A percentile compares a stretch with the other conserved stretches of the same genome.
Evolutionary conservation across 2,113 vertebrate genomes (phyloP).

Genomic region (Neofelis nebulosa): DNA sequence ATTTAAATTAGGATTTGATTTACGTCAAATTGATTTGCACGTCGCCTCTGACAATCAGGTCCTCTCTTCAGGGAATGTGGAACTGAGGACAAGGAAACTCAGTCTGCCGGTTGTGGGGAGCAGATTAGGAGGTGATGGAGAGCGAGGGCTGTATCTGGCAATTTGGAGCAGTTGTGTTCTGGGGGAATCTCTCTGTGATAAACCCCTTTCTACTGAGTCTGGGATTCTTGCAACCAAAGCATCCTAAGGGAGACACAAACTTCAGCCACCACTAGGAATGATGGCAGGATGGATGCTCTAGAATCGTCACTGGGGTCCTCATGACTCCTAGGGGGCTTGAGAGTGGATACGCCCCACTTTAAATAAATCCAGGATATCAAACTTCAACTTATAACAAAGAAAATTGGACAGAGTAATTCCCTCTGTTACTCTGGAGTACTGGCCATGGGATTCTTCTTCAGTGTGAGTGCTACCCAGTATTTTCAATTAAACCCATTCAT

Average conservation of each 20-base stretch:
- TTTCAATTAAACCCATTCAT: neutral
- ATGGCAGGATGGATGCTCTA: neutral
- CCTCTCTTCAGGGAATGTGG: neutral
- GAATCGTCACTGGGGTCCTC: neutral
- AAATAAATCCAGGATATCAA: neutral
- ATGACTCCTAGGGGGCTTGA: neutral
- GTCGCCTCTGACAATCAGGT: slow-evolving; percentile 1
- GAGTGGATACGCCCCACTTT: neutral
- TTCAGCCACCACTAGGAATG: neutral
- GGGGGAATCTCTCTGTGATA: neutral
- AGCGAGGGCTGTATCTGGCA: neutral
- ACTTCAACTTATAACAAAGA: neutral
- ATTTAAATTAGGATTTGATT: slow-evolving; percentile 63
- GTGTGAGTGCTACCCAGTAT: neutral
- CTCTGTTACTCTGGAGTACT: neutral
- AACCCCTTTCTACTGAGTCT: neutral
- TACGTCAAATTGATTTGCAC: slow-evolving; percentile 48
- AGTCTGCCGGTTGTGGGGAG: neutral
- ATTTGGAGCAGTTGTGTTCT: neutral
- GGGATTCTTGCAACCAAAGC: neutral
- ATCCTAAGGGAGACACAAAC: neutral
- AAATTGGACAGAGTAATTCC: neutral
- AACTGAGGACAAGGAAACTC: neutral
- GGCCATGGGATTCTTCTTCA: neutral
- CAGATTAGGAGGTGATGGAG: neutral